A percentile compares a stretch with the other conserved stretches of the same genome.
Evolutionary conservation across 53 echinoderm and acorn worm genomes (phyloP).

Genomic region (Antedon mediterranea): DNA sequence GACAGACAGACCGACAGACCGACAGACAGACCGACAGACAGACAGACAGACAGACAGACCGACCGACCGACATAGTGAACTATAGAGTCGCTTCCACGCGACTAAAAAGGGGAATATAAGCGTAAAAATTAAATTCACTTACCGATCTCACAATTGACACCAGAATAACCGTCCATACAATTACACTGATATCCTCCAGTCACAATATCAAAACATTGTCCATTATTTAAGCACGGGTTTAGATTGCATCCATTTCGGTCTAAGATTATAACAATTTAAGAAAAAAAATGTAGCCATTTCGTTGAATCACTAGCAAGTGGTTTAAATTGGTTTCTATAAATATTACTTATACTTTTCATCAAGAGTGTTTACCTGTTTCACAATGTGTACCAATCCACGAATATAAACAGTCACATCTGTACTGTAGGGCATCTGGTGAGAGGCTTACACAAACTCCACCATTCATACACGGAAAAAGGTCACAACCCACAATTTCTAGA

Average conservation of each 20-base stretch:
- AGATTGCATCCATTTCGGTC: background rate
- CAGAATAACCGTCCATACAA: background rate
- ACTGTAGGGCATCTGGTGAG: background rate
- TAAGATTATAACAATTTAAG: background rate
- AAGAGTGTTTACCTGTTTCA: background rate
- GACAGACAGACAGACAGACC: no score
- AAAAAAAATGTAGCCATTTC: no score
- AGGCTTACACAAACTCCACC: background rate
- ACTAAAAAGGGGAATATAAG: no score
- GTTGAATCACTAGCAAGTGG: no score
- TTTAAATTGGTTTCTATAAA: no score
- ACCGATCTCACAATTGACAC: background rate
- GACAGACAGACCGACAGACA: no score
- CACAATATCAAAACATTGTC: background rate
- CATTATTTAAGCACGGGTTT: background rate
- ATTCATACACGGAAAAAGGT: background rate
- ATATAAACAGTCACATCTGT: background rate
- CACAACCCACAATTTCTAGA: background rate
- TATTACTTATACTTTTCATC: no score
- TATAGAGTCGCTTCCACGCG: no score
- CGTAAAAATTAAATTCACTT: background rate
- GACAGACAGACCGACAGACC: no score
- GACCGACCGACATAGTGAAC: no score
- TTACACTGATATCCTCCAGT: background rate
- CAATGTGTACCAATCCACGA: background rate